These are phyloP conservation scores for Hydractinia symbiolongicarpus DNA, from an alignment of 30 jellyfish, hydroid and myxozoan genomes.

Conservation along the genomic window DNA sequence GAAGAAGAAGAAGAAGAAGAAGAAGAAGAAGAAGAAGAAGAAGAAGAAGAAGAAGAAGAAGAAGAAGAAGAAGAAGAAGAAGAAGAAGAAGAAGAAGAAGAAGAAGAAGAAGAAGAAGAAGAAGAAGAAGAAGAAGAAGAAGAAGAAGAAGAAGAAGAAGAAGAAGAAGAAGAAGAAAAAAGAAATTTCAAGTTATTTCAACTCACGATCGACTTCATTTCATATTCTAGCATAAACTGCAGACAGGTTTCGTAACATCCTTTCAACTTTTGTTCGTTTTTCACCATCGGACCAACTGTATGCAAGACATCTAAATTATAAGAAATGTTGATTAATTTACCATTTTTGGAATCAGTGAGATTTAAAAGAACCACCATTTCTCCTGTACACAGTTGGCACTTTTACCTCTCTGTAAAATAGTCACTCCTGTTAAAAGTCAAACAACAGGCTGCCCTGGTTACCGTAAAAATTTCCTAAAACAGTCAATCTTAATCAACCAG, in stretches of 20 bases:
- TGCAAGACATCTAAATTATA: slow-evolving; percentile 59
- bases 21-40: background rate
- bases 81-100: background rate
- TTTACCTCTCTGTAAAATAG: too few relatives aligned
- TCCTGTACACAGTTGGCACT: too few relatives aligned
- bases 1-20: background rate
- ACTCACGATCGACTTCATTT: slow-evolving; percentile 54
- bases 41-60: background rate
- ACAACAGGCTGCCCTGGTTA: too few relatives aligned
- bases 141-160: background rate
- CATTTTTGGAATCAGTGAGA: background rate
- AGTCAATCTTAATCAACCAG: too few relatives aligned
- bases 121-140: background rate
- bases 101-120: background rate
- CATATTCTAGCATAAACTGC: slow-evolving; percentile 46
- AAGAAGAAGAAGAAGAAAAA: background rate
- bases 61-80: background rate
- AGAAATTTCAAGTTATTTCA: background rate
- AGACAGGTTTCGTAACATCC: slow-evolving; percentile 51
- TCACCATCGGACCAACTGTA: slow-evolving; percentile 90
- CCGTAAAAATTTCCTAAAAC: too few relatives aligned
- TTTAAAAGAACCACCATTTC: background rate
- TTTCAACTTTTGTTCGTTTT: slow-evolving; percentile 37
- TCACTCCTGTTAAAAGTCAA: too few relatives aligned
- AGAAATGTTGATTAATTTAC: background rate